Evolutionary conservation across 1,140 invertebrate species (phyloP).

Genomic region (Paraescarpia echinospica): DNA sequence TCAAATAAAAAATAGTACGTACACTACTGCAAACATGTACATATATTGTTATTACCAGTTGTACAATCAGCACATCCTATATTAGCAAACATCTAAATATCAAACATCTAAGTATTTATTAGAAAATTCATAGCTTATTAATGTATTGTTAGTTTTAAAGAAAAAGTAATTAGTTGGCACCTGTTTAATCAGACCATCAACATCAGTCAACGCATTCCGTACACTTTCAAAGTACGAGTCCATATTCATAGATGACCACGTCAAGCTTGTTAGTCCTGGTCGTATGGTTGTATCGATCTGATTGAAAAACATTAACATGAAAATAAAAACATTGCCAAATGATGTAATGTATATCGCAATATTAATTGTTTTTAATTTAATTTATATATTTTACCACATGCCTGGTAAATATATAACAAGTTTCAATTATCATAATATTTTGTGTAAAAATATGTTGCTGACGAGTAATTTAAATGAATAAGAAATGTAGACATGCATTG

Average conservation of each 20-base stretch:
- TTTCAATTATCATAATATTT: too few species aligned
- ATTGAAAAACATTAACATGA: neutral
- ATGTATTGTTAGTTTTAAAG: too few species aligned
- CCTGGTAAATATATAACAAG: too few species aligned
- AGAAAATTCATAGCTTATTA: too few species aligned
- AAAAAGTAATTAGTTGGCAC: constrained; percentile 43
- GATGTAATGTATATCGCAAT: too few species aligned
- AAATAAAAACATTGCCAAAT: too few species aligned
- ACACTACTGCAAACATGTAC: neutral
- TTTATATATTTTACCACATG: too few species aligned
- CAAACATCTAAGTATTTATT: too few species aligned
- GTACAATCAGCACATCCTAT: neutral
- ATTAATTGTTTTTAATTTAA: too few species aligned
- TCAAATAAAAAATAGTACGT: neutral
- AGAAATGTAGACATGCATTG: neutral
- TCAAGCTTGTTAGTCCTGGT: constrained; percentile 74
- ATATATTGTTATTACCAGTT: neutral
- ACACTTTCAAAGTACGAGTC: constrained; percentile 67
- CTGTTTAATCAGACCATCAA: constrained; percentile 76
- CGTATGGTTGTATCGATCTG: constrained; percentile 58
- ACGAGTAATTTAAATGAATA: neutral
- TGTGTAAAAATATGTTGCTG: neutral
- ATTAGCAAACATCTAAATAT: neutral
- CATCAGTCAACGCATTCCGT: constrained; percentile 74
- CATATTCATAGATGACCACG: constrained; percentile 78